A percentile compares a stretch with the other conserved stretches of the same genome.
Evolutionary conservation across 2,797 vertebrate species (phyloP).

Genomic region (Botia kubotai): DNA sequence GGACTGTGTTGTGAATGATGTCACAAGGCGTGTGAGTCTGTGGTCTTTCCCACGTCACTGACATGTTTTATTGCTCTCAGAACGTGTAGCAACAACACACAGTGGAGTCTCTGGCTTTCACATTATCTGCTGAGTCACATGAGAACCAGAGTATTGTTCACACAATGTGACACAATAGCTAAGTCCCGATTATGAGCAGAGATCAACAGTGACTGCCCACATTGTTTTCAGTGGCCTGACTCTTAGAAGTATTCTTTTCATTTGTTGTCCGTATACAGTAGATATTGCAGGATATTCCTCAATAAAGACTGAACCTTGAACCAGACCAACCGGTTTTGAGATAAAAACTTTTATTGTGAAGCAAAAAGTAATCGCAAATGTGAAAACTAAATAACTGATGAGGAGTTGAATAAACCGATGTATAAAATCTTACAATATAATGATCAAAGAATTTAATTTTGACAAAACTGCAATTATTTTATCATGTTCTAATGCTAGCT

Average conservation of each 20-base stretch:
- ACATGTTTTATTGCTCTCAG: neutral
- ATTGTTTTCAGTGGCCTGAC: neutral
- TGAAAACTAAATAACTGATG: neutral
- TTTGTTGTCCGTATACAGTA: neutral
- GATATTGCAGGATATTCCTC: neutral
- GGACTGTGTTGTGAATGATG: constrained; percentile 5
- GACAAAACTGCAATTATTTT: no score
- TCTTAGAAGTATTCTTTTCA: neutral
- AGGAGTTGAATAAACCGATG: no score
- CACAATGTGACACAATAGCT: neutral
- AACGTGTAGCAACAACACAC: neutral
- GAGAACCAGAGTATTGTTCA: neutral
- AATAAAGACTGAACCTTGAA: neutral
- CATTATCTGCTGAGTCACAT: neutral
- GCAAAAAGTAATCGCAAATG: neutral
- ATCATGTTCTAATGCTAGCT: no score
- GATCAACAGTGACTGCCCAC: neutral
- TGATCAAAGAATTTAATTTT: no score
- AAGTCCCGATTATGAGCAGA: neutral
- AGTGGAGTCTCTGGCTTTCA: neutral
- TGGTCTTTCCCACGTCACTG: neutral
- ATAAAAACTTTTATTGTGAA: neutral
- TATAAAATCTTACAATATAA: no score
- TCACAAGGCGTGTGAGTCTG: neutral
- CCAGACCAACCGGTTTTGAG: neutral